Conservation (phyloP, 1,140 invertebrate genomes). For the Daktulosphaira vitifoliae region DNA sequence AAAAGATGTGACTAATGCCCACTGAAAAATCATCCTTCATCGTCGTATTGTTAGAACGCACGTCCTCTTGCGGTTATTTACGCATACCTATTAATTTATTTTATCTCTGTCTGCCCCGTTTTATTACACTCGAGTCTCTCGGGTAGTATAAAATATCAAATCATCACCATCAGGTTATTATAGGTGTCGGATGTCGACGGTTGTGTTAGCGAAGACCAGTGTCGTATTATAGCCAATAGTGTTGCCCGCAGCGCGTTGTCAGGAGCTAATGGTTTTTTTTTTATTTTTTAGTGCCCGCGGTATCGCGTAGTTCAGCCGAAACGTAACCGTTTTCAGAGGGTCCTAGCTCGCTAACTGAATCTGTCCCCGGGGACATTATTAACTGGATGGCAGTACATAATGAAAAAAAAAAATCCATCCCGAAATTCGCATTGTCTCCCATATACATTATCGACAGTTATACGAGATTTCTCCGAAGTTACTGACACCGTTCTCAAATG, state of each 20-base stretch:
- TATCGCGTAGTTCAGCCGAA: too few relatives aligned
- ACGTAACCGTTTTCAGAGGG: conserved; percentile 10
- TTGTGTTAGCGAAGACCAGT: background rate
- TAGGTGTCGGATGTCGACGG: conserved; percentile 18
- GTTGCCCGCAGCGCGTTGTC: conserved; percentile 7
- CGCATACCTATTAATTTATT: too few relatives aligned
- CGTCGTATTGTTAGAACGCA: too few relatives aligned
- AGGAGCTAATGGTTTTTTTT: conserved; percentile 23
- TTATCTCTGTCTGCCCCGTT: background rate
- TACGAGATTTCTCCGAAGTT: background rate
- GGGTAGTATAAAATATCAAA: conserved; percentile 24
- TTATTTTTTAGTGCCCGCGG: background rate
- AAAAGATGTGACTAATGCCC: too few relatives aligned
- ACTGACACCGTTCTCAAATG: too few relatives aligned
- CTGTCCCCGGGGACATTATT: conserved; percentile 29
- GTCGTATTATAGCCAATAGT: conserved; percentile 25
- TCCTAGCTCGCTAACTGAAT: conserved; percentile 16
- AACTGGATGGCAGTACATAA: background rate
- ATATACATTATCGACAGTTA: background rate
- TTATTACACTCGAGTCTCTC: background rate
- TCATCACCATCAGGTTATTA: conserved; percentile 18
- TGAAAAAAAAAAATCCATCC: background rate
- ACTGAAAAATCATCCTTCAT: too few relatives aligned
- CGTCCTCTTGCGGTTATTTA: too few relatives aligned
- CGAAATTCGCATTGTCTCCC: conserved; percentile 10